Evolutionary conservation across 2,113 vertebrate species (phyloP), one percentile per base, ranked within the genome.

Genomic region (Actenoides lindsayi): DNA sequence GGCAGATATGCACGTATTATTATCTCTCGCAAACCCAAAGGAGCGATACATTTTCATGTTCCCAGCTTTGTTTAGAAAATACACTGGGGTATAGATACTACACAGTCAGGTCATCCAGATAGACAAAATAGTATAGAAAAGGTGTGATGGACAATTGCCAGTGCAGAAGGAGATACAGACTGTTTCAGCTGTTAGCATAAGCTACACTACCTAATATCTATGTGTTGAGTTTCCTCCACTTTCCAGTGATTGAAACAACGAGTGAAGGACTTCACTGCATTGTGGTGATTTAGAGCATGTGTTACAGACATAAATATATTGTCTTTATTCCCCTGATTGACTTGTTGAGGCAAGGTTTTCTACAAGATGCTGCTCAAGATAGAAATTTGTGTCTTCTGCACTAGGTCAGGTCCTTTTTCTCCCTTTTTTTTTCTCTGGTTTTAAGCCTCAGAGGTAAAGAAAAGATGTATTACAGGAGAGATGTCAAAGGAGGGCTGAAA

Each of bases 181-280:
- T 35, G 10, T 57, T 93, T 68, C 64, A 94, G 51, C 51, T 56
- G 37, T 16, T 16, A 74, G 21, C 62, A 50, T 28, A 69, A 85
- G 3, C 8, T n/a, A 59, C 21, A 48, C 5, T 33, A 44, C 20
- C 33, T n/a, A 30, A 74, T 54, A 73, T 63, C 67, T 62, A 33
- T 16, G 54, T 37, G 19, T 10, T 67, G 33, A 85, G 4, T 33
- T 23, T 25, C 21, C 17, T 90, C 60, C 39, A 7, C 12, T 51
- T 94, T 83, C 33, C 50, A 33, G 28, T 11, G 11, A 24, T 11
- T 39, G 6, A 82, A 83, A 74, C 28, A 64, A 68, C 6, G 10
- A 10, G 0, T 13, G 7, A 56, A 74, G 28, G 59, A 62, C 56
- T 28, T 39, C 19, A 19, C 8, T 48, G 33, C 3, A 0, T 2